These are phyloP conservation scores for Chrysaora quinquecirrha DNA, from an alignment of 30 jellyfish, hydroid and myxozoan genomes.

Conservation along the genomic window DNA sequence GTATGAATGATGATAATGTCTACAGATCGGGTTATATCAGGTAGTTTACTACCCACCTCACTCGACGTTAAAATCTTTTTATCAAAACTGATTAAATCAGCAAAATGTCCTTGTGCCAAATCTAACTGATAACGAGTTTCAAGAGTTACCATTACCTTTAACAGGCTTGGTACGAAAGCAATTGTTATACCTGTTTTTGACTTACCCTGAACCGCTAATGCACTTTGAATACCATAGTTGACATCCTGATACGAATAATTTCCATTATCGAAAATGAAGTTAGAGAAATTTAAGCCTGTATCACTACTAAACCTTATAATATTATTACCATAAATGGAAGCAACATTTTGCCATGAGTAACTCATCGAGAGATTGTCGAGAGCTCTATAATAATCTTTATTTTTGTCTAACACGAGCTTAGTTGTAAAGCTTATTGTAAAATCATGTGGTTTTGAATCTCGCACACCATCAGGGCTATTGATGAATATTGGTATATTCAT, in stretches of 20 bases:
- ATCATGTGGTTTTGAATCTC: slow-evolving; percentile 27
- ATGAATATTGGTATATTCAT: slow-evolving; percentile 15
- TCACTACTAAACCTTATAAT: slow-evolving; percentile 20
- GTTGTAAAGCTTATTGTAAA: slow-evolving; percentile 8
- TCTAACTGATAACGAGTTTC: slow-evolving; percentile 26
- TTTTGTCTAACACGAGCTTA: neutral
- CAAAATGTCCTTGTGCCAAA: slow-evolving; percentile 5
- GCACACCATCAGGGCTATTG: slow-evolving; percentile 4
- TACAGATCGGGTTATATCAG: slow-evolving; percentile 29
- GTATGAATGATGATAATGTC: slow-evolving; percentile 15
- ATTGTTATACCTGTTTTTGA: slow-evolving; percentile 3
- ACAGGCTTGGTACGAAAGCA: slow-evolving; percentile 5
- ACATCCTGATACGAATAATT: neutral
- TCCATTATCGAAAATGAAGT: slow-evolving; percentile 7
- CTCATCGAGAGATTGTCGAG: slow-evolving; percentile 23
- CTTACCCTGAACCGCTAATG: neutral
- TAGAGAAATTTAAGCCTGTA: slow-evolving; percentile 6
- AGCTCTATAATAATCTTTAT: slow-evolving; percentile 12
- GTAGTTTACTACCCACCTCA: neutral
- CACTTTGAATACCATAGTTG: neutral
- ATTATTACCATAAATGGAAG: slow-evolving; percentile 14
- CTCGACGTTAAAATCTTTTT: slow-evolving; percentile 6
- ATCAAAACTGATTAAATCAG: slow-evolving; percentile 21
- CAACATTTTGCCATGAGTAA: slow-evolving; percentile 24
- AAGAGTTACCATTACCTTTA: slow-evolving; percentile 8